These are phyloP conservation scores for Cerastis rubricosa DNA, from an alignment of 2,888 invertebrate genomes.

Conservation along the genomic window DNA sequence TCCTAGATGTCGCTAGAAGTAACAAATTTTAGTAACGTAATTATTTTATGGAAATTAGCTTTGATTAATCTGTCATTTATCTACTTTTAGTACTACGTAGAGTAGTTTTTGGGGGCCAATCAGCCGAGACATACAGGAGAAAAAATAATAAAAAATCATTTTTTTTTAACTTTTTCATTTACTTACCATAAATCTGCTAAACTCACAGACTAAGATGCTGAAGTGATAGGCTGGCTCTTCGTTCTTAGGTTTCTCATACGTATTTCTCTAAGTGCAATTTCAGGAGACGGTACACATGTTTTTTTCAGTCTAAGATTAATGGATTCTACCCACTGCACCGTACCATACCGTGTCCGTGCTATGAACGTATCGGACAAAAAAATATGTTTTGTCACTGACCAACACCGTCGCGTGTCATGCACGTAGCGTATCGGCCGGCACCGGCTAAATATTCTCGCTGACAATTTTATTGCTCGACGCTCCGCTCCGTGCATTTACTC, in stretches of 20 bases:
- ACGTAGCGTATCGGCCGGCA: no score
- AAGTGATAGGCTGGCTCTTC: background rate
- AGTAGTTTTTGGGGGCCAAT: background rate
- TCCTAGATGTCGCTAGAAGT: constrained; percentile 24
- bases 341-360: background rate
- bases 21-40: background rate
- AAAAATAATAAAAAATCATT: background rate
- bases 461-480: no score
- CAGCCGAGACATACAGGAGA: background rate
- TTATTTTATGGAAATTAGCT: background rate
- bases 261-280: background rate
- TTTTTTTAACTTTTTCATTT: background rate
- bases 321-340: background rate
- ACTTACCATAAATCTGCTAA: no score
- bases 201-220: background rate
- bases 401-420: no score
- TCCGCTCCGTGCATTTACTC: no score
- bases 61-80: background rate
- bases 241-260: background rate
- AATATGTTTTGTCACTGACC: no score
- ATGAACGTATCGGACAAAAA: background rate
- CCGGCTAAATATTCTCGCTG: no score
- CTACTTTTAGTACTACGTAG: no score
- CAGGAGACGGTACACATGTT: background rate
- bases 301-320: background rate